Evolutionary conservation across 2,888 invertebrate genomes (phyloP), one percentile per base, ranked within the genome.

Genomic region (Helobdella robusta): DNA sequence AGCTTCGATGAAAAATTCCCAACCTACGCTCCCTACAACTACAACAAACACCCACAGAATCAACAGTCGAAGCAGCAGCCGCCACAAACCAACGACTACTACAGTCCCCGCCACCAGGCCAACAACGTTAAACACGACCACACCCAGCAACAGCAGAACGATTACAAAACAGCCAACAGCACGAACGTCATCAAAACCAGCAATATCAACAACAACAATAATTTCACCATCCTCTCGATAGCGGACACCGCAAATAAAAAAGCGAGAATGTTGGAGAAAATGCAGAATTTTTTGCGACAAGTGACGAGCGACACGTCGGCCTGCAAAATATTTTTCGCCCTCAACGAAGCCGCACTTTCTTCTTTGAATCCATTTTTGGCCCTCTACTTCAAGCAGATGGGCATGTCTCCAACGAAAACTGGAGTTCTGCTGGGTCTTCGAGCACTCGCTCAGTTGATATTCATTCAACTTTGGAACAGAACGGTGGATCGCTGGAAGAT

Each of bases 391-490:
- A 62, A 62, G 23, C 62, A 62, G 25, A 25, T 62, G 30, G 62
- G 62, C 28, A 62, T 62, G 62, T 62, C 62, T 3, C 50, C 62
- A 15, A 40, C 48, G 8, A 62, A 50, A 23, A 62, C 62, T 5
- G 62, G 62, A 30, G 32, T 30, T 2, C 50, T 62, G 32, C 30
- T 62, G 2, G 62, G 62, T 8, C 18, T 62, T 18, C 48, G 34
- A 50, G 62, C 62, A 8, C 48, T 62, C 18, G 32, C 50, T n/a
- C 44, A 62, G 25, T 8, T 62, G 46, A 23, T 46, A 18, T 62
- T 62, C 50, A 50, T 50, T 35, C 62, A 62, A 30, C 20, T 50
- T 18, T 62, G 62, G 62, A 62, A 62, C 48, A n/a, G 62, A 28
- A 32, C 62, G 23, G 50, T 48, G 32, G 50, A 62, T 35, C 28